phyloP scores from a whole-genome alignment of 2,113 vertebrate genomes.

The Theristicus caerulescens region DNA sequence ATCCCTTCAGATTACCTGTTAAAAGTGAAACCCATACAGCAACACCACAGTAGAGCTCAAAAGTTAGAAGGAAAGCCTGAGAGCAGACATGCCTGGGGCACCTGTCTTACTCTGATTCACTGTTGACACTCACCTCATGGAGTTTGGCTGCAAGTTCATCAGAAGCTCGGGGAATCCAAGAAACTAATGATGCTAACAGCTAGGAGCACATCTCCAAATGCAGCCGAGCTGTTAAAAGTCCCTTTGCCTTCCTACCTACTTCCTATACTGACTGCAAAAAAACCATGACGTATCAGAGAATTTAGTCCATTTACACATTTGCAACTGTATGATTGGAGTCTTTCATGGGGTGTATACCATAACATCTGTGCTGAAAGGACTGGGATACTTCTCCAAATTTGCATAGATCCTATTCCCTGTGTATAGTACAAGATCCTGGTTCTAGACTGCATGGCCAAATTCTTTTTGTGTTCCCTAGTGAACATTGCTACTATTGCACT shows the following conservation, averaged over 20 bases:
- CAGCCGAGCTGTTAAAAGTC: not conserved
- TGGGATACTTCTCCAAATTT: not conserved
- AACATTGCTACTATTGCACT: not conserved
- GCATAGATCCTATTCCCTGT: not conserved
- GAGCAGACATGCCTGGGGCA: not conserved
- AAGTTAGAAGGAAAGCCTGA: not conserved
- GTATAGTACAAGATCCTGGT: not conserved
- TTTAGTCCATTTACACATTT: not conserved
- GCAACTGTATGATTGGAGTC: not conserved
- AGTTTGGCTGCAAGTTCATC: not conserved
- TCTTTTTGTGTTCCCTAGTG: not conserved
- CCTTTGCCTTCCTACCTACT: not conserved
- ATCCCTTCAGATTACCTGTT: not conserved
- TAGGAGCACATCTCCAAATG: not conserved
- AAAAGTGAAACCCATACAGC: not conserved
- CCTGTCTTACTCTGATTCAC: not conserved
- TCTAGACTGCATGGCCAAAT: not conserved
- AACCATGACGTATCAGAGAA: not conserved
- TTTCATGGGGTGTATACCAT: not conserved
- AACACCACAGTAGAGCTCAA: not conserved
- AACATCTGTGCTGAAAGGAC: not conserved
- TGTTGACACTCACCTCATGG: not conserved
- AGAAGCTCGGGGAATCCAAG: not conserved
- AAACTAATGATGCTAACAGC: not conserved
- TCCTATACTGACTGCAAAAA: not conserved